Conservation (phyloP, 2,797 vertebrate genomes). For the Pteronotus mesoamericanus region DNA sequence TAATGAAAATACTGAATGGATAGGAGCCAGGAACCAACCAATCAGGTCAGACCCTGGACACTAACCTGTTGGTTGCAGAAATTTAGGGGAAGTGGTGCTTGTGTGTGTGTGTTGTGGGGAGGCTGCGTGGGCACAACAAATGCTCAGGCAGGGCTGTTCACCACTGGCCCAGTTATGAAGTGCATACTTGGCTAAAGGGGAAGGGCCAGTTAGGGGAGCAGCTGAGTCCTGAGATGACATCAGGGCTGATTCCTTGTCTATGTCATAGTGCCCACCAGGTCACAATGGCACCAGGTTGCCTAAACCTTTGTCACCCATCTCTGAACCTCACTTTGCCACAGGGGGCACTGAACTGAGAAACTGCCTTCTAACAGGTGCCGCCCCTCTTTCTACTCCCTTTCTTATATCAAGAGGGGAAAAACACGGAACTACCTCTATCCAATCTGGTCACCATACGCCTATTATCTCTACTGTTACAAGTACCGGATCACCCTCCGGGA, state of each 20-base stretch:
- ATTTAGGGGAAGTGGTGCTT: neutral
- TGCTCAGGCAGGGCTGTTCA: neutral
- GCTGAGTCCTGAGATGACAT: neutral
- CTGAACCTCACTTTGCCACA: conserved; percentile 67
- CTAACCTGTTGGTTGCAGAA: neutral
- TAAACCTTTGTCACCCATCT: neutral
- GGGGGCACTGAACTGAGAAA: conserved; percentile 71
- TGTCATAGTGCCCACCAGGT: conserved; percentile 61
- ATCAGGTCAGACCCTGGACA: neutral
- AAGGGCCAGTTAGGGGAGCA: neutral
- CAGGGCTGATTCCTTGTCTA: neutral
- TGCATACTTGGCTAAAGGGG: neutral
- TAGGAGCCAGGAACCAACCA: neutral
- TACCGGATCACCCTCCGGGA: conserved; percentile 57
- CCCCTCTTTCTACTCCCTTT: conserved; percentile 65
- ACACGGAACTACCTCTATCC: conserved; percentile 65
- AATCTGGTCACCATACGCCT: conserved; percentile 52
- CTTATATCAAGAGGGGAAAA: conserved; percentile 70
- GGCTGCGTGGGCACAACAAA: no score
- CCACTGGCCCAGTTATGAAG: neutral
- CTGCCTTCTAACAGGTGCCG: conserved; percentile 48
- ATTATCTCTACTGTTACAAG: conserved; percentile 66
- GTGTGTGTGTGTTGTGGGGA: neutral
- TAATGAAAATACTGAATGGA: neutral
- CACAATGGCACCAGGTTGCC: conserved; percentile 57